These are phyloP conservation scores for Phania funesta DNA, from an alignment of 2,888 invertebrate genomes.

Conservation along the genomic window DNA sequence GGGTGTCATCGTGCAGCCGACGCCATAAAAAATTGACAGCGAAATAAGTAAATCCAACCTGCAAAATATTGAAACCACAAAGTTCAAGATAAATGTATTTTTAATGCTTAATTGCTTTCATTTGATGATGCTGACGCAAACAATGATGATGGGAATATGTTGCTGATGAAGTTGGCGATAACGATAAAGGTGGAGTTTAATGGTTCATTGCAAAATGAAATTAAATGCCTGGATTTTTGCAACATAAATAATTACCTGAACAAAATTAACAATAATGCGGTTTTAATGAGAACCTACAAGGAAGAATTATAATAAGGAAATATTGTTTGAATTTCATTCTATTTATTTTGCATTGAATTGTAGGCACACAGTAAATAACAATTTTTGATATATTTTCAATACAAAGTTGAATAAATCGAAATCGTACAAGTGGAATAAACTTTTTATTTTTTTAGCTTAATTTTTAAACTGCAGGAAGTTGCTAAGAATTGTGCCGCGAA, in stretches of 20 bases:
- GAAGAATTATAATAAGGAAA: not conserved
- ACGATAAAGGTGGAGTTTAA: not conserved
- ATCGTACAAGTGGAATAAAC: too few species aligned
- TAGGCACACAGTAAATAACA: too few species aligned
- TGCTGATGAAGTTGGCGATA: not conserved
- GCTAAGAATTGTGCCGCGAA: too few species aligned
- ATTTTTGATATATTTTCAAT: too few species aligned
- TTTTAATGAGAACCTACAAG: conserved; percentile 40
- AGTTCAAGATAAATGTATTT: conserved; percentile 60
- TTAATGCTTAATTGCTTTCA: conserved; percentile 56
- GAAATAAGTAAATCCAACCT: conserved; percentile 5
- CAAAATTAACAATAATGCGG: conserved; percentile 45
- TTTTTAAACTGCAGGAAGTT: too few species aligned
- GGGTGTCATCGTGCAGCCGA: conserved; percentile 24
- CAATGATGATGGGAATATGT: not conserved
- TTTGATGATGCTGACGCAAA: conserved; percentile 10
- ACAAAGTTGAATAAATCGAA: too few species aligned
- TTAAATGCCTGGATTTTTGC: not conserved
- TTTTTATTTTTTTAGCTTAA: not conserved
- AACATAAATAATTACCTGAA: conserved; percentile 49
- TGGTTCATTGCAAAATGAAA: not conserved
- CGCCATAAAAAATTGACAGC: not conserved
- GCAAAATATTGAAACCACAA: conserved; percentile 39
- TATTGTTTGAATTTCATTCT: not conserved
- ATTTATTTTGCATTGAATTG: not conserved